A percentile compares a stretch with the other conserved stretches of the same genome.
These are phyloP conservation scores for Hydroisotoma schaefferi DNA, from an alignment of 2,888 invertebrate species.

Conservation along the genomic window DNA sequence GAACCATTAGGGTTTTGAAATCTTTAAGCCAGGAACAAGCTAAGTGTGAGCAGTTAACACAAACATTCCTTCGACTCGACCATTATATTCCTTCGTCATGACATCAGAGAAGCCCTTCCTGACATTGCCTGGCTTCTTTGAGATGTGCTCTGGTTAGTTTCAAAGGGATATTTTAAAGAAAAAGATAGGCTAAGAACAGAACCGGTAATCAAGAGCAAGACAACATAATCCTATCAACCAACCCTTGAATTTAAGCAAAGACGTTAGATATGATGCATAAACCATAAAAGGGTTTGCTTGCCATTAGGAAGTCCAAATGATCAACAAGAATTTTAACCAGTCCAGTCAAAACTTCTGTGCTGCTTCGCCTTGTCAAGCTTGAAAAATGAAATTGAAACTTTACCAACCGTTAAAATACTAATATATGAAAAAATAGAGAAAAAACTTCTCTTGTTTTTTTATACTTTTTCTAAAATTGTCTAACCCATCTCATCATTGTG, in stretches of 20 bases:
- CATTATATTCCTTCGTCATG: too few relatives aligned
- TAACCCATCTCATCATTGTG: too few relatives aligned
- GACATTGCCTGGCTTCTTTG: too few relatives aligned
- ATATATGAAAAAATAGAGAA: not conserved
- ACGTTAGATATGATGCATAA: not conserved
- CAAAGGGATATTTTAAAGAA: not conserved
- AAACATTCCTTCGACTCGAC: too few relatives aligned
- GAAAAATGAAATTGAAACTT: conserved; percentile 25
- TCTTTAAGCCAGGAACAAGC: conserved; percentile 10
- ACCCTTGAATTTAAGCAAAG: too few relatives aligned
- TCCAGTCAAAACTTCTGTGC: conserved; percentile 1
- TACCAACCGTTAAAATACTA: not conserved
- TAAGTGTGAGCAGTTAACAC: conserved; percentile 28
- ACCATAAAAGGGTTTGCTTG: not conserved
- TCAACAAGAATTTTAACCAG: conserved; percentile 1
- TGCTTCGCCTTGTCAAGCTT: conserved; percentile 6
- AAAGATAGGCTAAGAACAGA: not conserved
- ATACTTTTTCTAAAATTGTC: too few relatives aligned
- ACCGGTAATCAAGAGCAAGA: conserved; percentile 16
- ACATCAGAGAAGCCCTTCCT: too few relatives aligned
- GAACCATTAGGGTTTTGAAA: conserved; percentile 16
- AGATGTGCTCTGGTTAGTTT: conserved; percentile 2
- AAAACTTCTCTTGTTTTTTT: too few relatives aligned
- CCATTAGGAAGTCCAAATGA: not conserved
- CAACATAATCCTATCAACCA: conserved; percentile 5